Base-by-base conservation (phyloP, 2,797 vertebrate genomes). In the Ctenosaura bakeri region DNA sequence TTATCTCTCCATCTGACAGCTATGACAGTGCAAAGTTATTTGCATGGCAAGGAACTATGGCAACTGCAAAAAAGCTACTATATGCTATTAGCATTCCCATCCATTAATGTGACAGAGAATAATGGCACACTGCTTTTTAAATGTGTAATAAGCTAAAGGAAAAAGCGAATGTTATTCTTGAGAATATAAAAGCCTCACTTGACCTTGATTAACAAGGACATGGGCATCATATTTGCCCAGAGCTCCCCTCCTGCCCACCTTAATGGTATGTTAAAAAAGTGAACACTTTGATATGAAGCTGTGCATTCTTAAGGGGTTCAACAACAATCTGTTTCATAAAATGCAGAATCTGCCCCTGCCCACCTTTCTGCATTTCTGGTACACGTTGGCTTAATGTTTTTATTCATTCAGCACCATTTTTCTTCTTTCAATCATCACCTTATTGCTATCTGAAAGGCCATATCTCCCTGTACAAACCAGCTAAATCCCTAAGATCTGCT, bases 31-130 rank as follows among this genome's bases (percentile, higher is more conserved):
- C 0, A 7, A 94, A 91, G 89, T 92, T 95, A 94, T 95, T 94
- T 96, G 92, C 93, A 95, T 64, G 95, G 94, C 93, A 89, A 95
- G 95, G 93, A 91, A 77, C 89, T 93, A 90, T 38, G 89, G 95
- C 93, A 95, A 95, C 90, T 78, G n/a, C 24, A 94, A 38, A 89
- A 93, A 92, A 95, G 93, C 91, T 88, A 87, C 93, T 94, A 92
- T 94, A 94, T 85, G 66, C 52, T 94, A 94, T 95, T 94, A 89
- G 89, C 88, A 38, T 86, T 95, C 92, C 74, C 56, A 87, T 35
- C 14, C 71, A 69, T 83, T 77, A 77, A 26, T 56, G 52, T 9
- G 16, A 87, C 32, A 20, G n/a, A 42, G 62, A 83, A 77, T 24
- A 56, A 77, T 8, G 6, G 10, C 29, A 83, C 12, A 71, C 35